These are phyloP conservation scores for Chelonia mydas DNA, from an alignment of 2,797 vertebrate genomes.

Conservation along the genomic window DNA sequence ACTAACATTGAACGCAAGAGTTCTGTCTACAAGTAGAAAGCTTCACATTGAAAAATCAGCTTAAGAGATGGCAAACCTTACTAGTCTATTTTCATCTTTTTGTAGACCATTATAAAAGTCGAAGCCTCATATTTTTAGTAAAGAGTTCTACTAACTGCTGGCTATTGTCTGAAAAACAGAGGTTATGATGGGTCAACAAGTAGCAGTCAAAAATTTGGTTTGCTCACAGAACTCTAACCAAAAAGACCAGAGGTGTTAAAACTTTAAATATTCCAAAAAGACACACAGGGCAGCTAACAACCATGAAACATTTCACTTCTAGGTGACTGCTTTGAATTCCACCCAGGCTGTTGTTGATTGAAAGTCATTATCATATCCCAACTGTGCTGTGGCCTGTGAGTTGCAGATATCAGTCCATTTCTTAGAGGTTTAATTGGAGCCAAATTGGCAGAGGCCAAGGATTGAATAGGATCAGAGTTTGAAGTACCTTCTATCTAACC, in stretches of 20 bases:
- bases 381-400: neutral
- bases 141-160: neutral
- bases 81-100: neutral
- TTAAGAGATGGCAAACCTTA: neutral
- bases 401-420: neutral
- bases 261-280: neutral
- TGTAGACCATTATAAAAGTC: neutral
- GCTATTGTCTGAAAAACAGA: neutral
- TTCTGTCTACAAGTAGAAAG: neutral
- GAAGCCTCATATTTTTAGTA: rapidly evolving
- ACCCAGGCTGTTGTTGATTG: neutral
- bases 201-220: neutral
- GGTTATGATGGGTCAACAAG: neutral
- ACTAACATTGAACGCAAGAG: neutral
- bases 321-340: neutral
- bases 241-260: neutral
- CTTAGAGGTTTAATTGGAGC: conserved; percentile 26
- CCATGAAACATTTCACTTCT: neutral
- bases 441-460: conserved; percentile 41
- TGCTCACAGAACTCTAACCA: neutral
- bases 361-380: neutral
- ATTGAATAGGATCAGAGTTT: neutral
- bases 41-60: neutral
- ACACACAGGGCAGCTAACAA: neutral
- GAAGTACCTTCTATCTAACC: neutral